phyloP scores from a whole-genome alignment of 2,888 invertebrate species.

The Blastobasis lacticolella region DNA sequence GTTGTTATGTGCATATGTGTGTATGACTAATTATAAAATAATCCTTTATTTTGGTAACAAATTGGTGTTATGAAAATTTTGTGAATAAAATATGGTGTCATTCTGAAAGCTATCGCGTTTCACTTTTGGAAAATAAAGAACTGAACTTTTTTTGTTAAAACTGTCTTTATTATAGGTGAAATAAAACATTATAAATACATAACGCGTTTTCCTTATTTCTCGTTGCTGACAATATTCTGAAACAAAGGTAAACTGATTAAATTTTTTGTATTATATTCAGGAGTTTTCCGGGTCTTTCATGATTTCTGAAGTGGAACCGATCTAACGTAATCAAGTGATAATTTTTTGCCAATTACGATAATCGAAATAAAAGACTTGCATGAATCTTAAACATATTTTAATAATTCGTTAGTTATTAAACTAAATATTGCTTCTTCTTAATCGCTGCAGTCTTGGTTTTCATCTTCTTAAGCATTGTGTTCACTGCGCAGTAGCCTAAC shows the following conservation, averaged over 20 bases:
- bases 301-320: too few species aligned
- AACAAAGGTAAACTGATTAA: slow-evolving; percentile 24
- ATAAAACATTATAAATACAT: background rate
- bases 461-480: too few species aligned
- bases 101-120: slow-evolving; percentile 30
- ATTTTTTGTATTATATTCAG: too few species aligned
- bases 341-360: too few species aligned
- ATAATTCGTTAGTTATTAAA: too few species aligned
- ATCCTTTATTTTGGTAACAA: slow-evolving; percentile 71
- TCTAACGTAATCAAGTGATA: too few species aligned
- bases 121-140: background rate
- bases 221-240: slow-evolving; percentile 57
- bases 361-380: too few species aligned
- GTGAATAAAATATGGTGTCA: slow-evolving; percentile 73
- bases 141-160: background rate
- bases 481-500: too few species aligned
- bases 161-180: background rate
- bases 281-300: too few species aligned
- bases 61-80: slow-evolving; percentile 71
- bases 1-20: slow-evolving; percentile 64
- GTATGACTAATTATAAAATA: slow-evolving; percentile 68
- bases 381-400: too few species aligned
- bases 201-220: slow-evolving; percentile 31
- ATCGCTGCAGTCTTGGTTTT: too few species aligned
- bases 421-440: too few species aligned